phyloP scores from a whole-genome alignment of 2,113 vertebrate species.

The Lophura nycthemera region DNA sequence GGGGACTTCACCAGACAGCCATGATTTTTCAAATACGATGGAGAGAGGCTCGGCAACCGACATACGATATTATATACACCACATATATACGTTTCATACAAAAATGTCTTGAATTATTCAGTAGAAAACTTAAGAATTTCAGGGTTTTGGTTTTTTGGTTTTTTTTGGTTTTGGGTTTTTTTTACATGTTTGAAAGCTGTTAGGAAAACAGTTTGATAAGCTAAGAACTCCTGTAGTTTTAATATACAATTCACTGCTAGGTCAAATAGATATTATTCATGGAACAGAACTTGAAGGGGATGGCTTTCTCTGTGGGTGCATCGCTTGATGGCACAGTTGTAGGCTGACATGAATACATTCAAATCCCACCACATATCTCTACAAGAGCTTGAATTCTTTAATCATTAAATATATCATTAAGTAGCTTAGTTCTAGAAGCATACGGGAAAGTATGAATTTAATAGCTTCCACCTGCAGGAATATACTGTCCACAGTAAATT shows the following conservation, averaged over 20 bases:
- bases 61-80: too few species aligned
- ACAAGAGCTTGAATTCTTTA: neutral
- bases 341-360: neutral
- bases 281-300: neutral
- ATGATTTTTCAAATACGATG: too few species aligned
- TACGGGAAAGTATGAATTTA: neutral
- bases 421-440: neutral
- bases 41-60: too few species aligned
- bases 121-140: neutral
- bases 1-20: too few species aligned
- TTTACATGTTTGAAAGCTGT: neutral
- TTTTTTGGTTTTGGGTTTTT: neutral
- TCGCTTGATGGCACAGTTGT: neutral
- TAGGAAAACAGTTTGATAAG: neutral
- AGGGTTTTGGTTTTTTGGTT: neutral
- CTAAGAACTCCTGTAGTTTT: neutral
- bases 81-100: neutral
- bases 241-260: neutral
- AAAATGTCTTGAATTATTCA: neutral
- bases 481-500: neutral
- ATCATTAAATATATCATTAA: neutral
- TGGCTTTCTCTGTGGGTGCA: neutral
- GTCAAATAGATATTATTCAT: slow-evolving; percentile 4
- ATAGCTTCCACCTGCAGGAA: neutral
- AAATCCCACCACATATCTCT: neutral